Base-by-base conservation (phyloP, 1,140 invertebrate species). In the Pseudomyrmex cubaensis region DNA sequence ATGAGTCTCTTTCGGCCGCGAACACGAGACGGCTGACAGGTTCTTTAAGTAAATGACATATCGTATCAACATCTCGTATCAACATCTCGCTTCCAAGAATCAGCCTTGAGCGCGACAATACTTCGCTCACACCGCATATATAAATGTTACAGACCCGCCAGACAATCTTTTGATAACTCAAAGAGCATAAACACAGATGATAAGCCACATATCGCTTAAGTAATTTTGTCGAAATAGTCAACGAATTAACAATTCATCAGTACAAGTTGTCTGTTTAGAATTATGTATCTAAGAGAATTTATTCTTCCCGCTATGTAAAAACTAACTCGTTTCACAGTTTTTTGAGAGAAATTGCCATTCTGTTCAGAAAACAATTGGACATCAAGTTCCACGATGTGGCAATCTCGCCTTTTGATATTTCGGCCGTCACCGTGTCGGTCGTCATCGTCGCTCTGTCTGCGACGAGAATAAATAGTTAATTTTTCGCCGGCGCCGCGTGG, bases 401-500 rank as follows among this genome's bases (percentile, higher is more conserved):
- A 57, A 7, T 35, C 48, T 12, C 61, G 35, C 15, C 44, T 57
- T 61, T 44, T 72, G 22, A 88, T 88, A 88, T 61, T 77, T 85
- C 66, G 56, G n/a, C 8, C n/a, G 35, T 7, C 35, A 35, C 35
- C 35, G 35, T 35, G 35, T 35, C 35, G 56, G 59, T 13, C 57
- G 5, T 44, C 54, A 80, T 89, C 73, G 63, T 74, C 70, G 67
- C 35, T 62, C 35, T 70, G 44, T 22, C 59, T 54, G n/a, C 56
- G 44, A 35, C 35, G 35, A 35, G 35, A 57, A 88, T 72, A 78
- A 84, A 86, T 86, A 88, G 75, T 86, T 77, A 85, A 89, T 88
- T 88, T 88, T 86, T 89, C 48, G 48, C 54, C 50, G 61, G 48
- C 70, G 84, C 35, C 69, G 64, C 64, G 13, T 10, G 12, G 12